Evolutionary conservation across 2,113 vertebrate genomes (phyloP).

Genomic region (Trogon melanurus): DNA sequence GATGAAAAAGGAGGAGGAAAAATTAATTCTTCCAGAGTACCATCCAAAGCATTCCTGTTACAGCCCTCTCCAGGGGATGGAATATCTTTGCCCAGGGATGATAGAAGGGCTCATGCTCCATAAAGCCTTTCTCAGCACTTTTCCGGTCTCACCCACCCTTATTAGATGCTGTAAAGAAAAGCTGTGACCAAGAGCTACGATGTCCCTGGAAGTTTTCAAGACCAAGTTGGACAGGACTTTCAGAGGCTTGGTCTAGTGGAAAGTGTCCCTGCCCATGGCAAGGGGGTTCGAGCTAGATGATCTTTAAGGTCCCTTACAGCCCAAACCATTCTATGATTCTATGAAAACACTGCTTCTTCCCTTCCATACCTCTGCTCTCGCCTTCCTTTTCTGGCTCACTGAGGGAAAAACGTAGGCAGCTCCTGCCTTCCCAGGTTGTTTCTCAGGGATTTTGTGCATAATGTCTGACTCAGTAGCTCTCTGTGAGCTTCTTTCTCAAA

Average conservation of each 20-base stretch:
- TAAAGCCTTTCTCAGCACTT: not conserved
- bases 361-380: not conserved
- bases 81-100: not conserved
- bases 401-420: not conserved
- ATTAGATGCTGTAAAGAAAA: not conserved
- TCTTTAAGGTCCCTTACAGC: too few species aligned
- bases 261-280: too few species aligned
- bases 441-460: not conserved
- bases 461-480: not conserved
- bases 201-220: too few species aligned
- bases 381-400: not conserved
- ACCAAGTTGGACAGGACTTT: too few species aligned
- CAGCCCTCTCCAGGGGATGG: not conserved
- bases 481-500: rapidly evolving
- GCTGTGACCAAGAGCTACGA: not conserved
- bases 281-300: too few species aligned
- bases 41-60: not conserved
- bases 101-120: not conserved
- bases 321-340: too few species aligned
- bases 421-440: not conserved
- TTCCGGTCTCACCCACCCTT: not conserved
- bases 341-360: not conserved
- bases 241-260: too few species aligned
- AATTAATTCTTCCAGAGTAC: not conserved
- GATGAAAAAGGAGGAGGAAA: conserved; percentile 29